Percentiles rank a stretch among this genome's conserved stretches.
Conservation (phyloP, 2,888 invertebrate genomes). For the Apomyelois bistriatella region DNA sequence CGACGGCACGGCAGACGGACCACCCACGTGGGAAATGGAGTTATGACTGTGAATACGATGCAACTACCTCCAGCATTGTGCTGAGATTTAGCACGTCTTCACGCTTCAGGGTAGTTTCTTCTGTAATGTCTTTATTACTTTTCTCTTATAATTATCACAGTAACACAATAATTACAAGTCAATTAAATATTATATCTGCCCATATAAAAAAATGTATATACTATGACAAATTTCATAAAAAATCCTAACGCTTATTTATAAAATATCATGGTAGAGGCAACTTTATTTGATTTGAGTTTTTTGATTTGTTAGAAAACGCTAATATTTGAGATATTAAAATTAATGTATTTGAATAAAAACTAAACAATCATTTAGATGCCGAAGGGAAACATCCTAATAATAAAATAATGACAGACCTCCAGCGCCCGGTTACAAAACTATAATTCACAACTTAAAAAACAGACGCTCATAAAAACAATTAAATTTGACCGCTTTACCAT, state of each 20-base stretch:
- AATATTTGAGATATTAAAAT: no score
- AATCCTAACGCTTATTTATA: no score
- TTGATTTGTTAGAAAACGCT: no score
- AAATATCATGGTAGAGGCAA: no score
- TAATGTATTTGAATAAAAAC: neutral
- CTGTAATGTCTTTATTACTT: neutral
- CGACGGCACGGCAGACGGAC: constrained; percentile 59
- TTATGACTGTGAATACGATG: constrained; percentile 35
- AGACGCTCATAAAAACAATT: constrained; percentile 76
- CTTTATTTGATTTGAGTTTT: no score
- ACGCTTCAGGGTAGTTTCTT: neutral
- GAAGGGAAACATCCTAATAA: constrained; percentile 45
- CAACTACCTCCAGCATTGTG: constrained; percentile 40
- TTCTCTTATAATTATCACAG: neutral
- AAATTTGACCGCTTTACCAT: constrained; percentile 75
- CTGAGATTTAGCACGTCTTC: constrained; percentile 21
- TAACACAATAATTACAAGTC: no score
- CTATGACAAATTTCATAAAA: no score
- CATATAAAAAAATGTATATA: no score
- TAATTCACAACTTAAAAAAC: constrained; percentile 61
- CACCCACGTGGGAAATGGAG: constrained; percentile 59
- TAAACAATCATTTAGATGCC: constrained; percentile 50
- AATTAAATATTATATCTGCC: no score
- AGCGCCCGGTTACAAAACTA: constrained; percentile 57
- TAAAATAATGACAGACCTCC: constrained; percentile 64